phyloP scores from a whole-genome alignment of 1,140 invertebrate genomes.

The Solen grandis region DNA sequence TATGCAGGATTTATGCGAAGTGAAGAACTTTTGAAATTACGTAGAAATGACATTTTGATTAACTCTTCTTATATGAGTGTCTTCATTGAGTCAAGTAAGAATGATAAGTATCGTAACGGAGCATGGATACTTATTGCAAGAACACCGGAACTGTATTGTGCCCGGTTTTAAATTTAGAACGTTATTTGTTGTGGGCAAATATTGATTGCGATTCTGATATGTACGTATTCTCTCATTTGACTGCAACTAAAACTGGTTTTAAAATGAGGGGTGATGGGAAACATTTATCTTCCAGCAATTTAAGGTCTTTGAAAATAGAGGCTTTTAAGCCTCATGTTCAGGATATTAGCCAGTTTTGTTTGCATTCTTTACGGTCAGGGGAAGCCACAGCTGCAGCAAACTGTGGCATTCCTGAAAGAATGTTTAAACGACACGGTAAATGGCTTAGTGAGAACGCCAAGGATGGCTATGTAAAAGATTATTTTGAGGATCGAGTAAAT shows the following conservation, averaged over 20 bases:
- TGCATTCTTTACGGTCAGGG: neutral
- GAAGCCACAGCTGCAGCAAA: constrained; percentile 14
- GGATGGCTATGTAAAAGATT: no score
- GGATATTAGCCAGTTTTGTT: neutral
- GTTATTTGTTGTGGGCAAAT: no score
- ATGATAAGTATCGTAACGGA: constrained; percentile 11
- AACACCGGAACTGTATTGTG: constrained; percentile 12
- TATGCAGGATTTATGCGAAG: constrained; percentile 23
- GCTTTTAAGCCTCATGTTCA: neutral
- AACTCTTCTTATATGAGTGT: neutral
- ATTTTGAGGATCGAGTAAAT: neutral
- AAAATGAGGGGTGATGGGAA: constrained; percentile 5
- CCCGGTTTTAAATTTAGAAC: constrained; percentile 16
- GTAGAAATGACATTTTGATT: neutral
- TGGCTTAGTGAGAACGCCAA: no score
- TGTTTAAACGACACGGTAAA: constrained; percentile 26
- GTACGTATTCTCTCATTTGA: constrained; percentile 16
- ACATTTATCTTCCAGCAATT: constrained; percentile 1
- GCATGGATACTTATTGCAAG: constrained; percentile 25
- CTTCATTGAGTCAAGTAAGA: constrained; percentile 22
- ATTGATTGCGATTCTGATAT: neutral
- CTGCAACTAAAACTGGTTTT: neutral
- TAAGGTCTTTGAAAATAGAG: neutral
- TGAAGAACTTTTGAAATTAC: neutral
- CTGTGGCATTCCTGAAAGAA: neutral